phyloP scores from a whole-genome alignment of 2,888 invertebrate genomes.

The Epinotia brunnichana region DNA sequence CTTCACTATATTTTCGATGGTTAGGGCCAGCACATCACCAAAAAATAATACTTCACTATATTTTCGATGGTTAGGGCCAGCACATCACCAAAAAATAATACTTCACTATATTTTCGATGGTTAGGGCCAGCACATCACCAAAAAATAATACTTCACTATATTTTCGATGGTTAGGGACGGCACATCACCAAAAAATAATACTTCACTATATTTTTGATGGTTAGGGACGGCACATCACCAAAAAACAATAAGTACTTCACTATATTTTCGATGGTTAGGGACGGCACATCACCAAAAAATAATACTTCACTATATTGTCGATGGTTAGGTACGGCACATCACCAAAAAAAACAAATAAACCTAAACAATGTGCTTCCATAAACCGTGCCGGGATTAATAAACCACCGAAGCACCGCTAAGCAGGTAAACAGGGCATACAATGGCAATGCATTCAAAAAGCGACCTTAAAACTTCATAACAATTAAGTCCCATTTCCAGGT shows the following conservation, averaged over 20 bases:
- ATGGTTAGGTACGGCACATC: neutral
- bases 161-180: too few relatives aligned
- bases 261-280: too few relatives aligned
- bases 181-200: neutral
- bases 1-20: neutral
- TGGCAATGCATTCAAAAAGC: conserved; percentile 42
- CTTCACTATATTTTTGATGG: too few relatives aligned
- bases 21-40: too few relatives aligned
- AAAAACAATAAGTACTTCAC: too few relatives aligned
- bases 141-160: too few relatives aligned
- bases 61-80: too few relatives aligned
- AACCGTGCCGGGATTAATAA: neutral
- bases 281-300: neutral
- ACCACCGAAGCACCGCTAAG: conserved; percentile 17
- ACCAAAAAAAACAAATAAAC: neutral
- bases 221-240: neutral
- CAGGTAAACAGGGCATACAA: conserved; percentile 5
- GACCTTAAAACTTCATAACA: conserved; percentile 65
- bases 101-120: too few relatives aligned
- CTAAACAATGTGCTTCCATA: neutral
- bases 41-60: too few relatives aligned
- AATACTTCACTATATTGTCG: too few relatives aligned
- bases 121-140: too few relatives aligned
- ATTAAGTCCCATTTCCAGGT: conserved; percentile 74
- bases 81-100: neutral